A percentile compares a stretch with the other conserved stretches of the same genome.
These are phyloP conservation scores for Phrynocephalus versicolor DNA, from an alignment of 2,113 vertebrate genomes.

Conservation along the genomic window DNA sequence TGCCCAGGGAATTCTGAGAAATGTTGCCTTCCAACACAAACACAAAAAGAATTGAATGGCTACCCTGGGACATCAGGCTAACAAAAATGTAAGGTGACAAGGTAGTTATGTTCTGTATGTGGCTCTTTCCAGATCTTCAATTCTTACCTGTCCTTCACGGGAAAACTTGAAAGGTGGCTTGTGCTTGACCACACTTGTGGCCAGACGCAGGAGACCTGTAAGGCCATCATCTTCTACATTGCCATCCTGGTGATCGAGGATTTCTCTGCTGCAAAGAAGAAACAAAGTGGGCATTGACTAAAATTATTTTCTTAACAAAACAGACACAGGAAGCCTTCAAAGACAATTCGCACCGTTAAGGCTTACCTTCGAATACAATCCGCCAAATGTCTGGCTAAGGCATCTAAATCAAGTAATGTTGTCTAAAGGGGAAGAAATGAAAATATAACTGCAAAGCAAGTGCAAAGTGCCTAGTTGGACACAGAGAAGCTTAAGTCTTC, in stretches of 20 bases:
- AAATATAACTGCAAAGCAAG: slow-evolving; percentile 29
- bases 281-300: slow-evolving; percentile 21
- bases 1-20: too few species aligned
- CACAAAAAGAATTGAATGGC: neutral
- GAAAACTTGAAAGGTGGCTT: slow-evolving; percentile 98
- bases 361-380: slow-evolving; percentile 96
- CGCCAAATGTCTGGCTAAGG: slow-evolving; percentile 93
- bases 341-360: slow-evolving; percentile 7
- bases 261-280: slow-evolving; percentile 84
- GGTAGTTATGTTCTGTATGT: fast-evolving
- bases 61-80: neutral
- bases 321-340: neutral
- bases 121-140: neutral
- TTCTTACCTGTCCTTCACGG: slow-evolving; percentile 88
- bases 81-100: neutral
- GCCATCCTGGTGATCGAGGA: slow-evolving; percentile 96
- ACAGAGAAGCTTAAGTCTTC: too few species aligned
- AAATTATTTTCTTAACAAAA: neutral
- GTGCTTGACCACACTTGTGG: slow-evolving; percentile 97
- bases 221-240: slow-evolving; percentile 95
- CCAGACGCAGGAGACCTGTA: slow-evolving; percentile 90
- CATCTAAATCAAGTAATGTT: slow-evolving; percentile 95
- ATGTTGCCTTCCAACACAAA: too few species aligned
- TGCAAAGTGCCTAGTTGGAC: neutral
- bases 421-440: slow-evolving; percentile 79